Conservation (phyloP, 2,797 vertebrate genomes). For the Anguilla marmorata region DNA sequence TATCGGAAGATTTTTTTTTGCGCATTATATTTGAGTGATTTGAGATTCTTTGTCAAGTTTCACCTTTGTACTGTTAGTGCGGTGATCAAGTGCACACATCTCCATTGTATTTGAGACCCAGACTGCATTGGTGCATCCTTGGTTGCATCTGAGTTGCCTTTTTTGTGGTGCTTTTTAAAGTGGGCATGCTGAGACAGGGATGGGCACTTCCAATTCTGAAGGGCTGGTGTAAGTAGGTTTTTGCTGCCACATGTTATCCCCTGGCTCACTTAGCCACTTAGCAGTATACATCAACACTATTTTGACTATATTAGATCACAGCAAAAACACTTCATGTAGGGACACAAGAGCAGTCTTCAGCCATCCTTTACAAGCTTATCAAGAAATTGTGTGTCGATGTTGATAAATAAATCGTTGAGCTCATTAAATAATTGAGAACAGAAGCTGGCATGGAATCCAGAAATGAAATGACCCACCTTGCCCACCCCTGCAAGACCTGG, state of each 20-base stretch:
- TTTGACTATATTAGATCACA: too few species aligned
- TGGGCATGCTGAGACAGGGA: neutral
- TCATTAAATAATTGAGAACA: neutral
- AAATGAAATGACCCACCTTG: neutral
- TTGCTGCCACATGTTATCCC: too few species aligned
- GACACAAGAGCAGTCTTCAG: too few species aligned
- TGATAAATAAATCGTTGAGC: too few species aligned
- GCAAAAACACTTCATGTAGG: too few species aligned
- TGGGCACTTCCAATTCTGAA: too few species aligned
- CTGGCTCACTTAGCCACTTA: too few species aligned
- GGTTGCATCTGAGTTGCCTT: neutral
- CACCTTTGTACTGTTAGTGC: neutral
- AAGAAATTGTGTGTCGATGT: too few species aligned
- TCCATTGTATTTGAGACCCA: slow-evolving; percentile 14
- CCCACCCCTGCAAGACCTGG: neutral
- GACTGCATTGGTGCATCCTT: neutral
- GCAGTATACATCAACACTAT: too few species aligned
- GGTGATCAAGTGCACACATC: neutral
- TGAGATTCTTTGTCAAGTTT: neutral
- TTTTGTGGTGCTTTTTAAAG: slow-evolving; percentile 27
- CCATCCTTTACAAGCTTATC: too few species aligned
- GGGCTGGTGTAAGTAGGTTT: too few species aligned
- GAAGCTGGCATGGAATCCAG: neutral
- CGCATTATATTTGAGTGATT: neutral
- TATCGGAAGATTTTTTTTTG: slow-evolving; percentile 17